These are phyloP conservation scores for Lamprotornis superbus DNA, from an alignment of 2,113 vertebrate species.

Conservation along the genomic window DNA sequence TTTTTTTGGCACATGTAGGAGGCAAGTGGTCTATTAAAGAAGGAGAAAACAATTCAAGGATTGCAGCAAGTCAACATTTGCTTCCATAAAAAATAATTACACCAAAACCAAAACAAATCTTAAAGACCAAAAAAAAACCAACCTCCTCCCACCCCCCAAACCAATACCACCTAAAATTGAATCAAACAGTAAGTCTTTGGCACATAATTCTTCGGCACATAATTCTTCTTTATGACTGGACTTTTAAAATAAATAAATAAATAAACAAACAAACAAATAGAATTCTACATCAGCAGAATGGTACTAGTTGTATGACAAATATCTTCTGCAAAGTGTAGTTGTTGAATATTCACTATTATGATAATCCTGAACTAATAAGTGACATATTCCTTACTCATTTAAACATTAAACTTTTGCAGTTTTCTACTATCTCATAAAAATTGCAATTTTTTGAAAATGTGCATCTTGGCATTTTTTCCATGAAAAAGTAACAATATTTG, in stretches of 20 bases:
- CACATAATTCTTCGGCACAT: neutral
- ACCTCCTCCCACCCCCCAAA: rapidly evolving
- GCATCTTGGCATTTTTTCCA: neutral
- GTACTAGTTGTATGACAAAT: neutral
- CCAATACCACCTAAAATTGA: rapidly evolving
- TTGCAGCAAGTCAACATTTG: neutral
- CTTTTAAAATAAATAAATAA: neutral
- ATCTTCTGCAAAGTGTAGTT: neutral
- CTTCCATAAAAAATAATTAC: neutral
- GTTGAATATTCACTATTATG: neutral
- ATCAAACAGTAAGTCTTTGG: neutral
- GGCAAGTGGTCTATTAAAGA: neutral
- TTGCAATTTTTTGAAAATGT: neutral
- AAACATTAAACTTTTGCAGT: neutral
- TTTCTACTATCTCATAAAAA: neutral
- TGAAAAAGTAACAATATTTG: neutral
- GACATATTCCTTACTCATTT: neutral
- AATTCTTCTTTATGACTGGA: neutral
- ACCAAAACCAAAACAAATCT: neutral
- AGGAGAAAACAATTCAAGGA: neutral
- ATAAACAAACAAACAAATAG: neutral
- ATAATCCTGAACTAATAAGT: neutral
- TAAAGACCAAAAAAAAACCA: neutral
- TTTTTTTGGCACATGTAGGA: neutral
- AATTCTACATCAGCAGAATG: neutral